Base-by-base conservation (phyloP, 2,113 vertebrate genomes). In the Gasterosteus nipponicus region DNA sequence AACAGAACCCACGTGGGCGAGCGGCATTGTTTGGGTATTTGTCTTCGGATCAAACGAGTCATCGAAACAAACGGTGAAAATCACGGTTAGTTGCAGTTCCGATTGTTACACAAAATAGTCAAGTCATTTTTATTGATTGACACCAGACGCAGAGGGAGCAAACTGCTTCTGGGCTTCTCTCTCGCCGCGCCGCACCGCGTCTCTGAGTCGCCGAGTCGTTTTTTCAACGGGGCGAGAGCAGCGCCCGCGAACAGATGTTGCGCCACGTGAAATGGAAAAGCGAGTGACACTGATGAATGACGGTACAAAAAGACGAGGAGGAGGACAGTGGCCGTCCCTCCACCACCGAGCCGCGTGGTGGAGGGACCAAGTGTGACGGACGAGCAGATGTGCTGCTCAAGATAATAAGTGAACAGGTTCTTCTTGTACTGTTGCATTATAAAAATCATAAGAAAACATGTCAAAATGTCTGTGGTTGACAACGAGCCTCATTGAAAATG, bases 241-340 rank as follows among this genome's bases (percentile, higher is more conserved):
- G 69, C 62, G 58, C 84, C 85, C 82, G 78, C 72, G 68, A 85
- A 82, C 88, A 90, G 88, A 91, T 89, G 90, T 64, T 82, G 57
- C 67, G 77, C 87, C 87, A 81, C 80, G 84, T 87, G 88, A 80
- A 85, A 73, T 41, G 57, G 39, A 67, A 72, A 71, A 56, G 41
- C 77, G 70, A 75, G 82, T 84, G 89, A 88, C 78, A 69, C 38
- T 86, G 77, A 88, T 82, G 78, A 86, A 85, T 73, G 87, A 83
- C 90, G 86, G 78, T 42, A 69, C 56, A 84, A 73, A 56, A 56
- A 85, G 77, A 66, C 75, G 63, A 31, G 56, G 62, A 85, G 85
- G 82, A 87, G 83, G 79, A 76, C 77, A 84, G 22, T 65, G 74
- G 78, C 51, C 82, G 84, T 89, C 80, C 6, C 35, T 64, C 38